Evolutionary conservation across 1,140 invertebrate species (phyloP).

Genomic region (Cotesia chilonis): DNA sequence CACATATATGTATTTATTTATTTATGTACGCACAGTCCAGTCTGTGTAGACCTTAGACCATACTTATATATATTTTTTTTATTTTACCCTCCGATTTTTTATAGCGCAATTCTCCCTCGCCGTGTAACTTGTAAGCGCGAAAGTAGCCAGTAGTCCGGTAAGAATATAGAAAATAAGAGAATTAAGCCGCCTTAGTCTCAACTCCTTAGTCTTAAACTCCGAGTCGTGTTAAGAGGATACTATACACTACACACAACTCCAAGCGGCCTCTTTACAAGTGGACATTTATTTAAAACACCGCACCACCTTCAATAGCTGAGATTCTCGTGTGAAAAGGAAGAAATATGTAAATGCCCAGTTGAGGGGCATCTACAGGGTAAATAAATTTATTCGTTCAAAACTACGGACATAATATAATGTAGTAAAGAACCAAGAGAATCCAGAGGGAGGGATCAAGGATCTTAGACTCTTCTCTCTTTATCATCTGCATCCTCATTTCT

Average conservation of each 20-base stretch:
- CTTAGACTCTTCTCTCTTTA: no score
- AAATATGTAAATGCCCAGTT: constrained; percentile 33
- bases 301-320: constrained; percentile 23
- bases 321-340: constrained; percentile 30
- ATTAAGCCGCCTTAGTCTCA: no score
- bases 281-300: constrained; percentile 37
- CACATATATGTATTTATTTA: no score
- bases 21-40: neutral
- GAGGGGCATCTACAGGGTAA: constrained; percentile 5
- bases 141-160: constrained; percentile 17
- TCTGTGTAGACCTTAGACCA: neutral
- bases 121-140: constrained; percentile 20
- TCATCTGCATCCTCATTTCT: no score
- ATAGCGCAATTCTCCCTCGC: neutral
- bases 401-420: neutral
- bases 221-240: neutral
- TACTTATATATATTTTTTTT: neutral
- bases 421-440: no score
- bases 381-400: constrained; percentile 34
- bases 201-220: no score
- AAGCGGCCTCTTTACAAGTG: constrained; percentile 30
- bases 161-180: no score
- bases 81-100: constrained; percentile 6
- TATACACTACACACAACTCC: no score
- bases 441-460: no score